Evolutionary conservation across 2,888 invertebrate species (phyloP), one percentile per base, ranked within the genome.

Genomic region (Notodonta ziczac): DNA sequence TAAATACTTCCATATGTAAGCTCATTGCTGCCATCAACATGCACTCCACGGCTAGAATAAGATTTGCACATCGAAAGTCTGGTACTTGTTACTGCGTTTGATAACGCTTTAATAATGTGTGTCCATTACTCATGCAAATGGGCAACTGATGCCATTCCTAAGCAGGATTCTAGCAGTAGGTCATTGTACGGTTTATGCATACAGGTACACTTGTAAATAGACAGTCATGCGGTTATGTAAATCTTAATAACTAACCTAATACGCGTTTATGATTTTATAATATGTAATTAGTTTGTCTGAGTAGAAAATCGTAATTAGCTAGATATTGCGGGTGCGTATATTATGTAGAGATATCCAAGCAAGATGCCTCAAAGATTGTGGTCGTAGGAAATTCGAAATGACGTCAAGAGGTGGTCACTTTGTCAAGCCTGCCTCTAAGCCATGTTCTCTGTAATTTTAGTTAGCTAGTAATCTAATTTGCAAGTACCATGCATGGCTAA

Each of bases 41-140:
- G 24, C 52, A 46, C 7, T 46, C 46, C 46, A 55, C 39, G 40
- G 2, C 9, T 56, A 44, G 56, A 55, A 55, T 55, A 53, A 55
- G 56, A 44, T 56, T 56, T 44, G 42, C 56, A 44, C 24, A 44
- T 56, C 35, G 42, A 54, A 52, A 51, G 58, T 51, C 46, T 5
- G 44, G 44, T 56, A 44, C 56, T 24, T 44, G 24, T 24, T 56
- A 56, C n/a, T 32, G 10, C 5, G 13, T 46, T n/a, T 46, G 46
- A 52, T 32, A 12, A 8, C 35, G 35, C 4, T 51, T 51, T 16
- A 51, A 51, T 48, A 48, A 53, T 53, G 54, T n/a, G 39, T 39
- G 32, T 39, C 14, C 12, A 54, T 46, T 46, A 46, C 46, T n/a
- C 13, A 46, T 46, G 42, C 42, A 10, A 9, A 42, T 10, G 5